Conservation (phyloP, 2,797 vertebrate genomes). For the Neosilurus hyrtlii region DNA sequence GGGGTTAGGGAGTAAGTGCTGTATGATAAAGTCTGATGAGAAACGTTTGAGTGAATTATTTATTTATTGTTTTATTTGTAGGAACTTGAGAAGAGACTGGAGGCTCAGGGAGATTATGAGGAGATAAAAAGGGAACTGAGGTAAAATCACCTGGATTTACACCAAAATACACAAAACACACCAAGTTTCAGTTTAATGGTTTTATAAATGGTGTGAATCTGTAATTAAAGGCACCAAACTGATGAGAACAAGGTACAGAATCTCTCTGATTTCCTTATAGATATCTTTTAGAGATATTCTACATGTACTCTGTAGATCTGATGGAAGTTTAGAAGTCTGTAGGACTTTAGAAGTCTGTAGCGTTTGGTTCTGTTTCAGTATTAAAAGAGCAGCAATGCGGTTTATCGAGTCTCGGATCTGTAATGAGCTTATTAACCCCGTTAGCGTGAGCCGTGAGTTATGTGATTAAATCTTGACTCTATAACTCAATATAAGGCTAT, state of each 20-base stretch:
- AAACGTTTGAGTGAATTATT: background rate
- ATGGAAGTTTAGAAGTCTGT: background rate
- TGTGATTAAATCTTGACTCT: slow-evolving; percentile 47
- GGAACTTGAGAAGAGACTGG: slow-evolving; percentile 89
- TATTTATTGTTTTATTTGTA: slow-evolving; percentile 52
- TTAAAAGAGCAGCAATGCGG: slow-evolving; percentile 21
- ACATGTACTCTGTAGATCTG: background rate
- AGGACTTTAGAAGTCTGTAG: background rate
- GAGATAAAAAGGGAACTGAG: slow-evolving; percentile 86
- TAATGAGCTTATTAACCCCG: slow-evolving; percentile 52
- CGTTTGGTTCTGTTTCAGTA: background rate
- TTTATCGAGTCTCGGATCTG: slow-evolving; percentile 49
- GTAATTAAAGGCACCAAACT: background rate
- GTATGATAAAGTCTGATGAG: background rate
- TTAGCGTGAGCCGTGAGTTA: slow-evolving; percentile 55
- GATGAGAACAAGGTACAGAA: background rate
- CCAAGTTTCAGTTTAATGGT: background rate
- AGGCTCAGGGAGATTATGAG: slow-evolving; percentile 86
- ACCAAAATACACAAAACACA: background rate
- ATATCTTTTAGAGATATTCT: background rate
- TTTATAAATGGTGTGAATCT: background rate
- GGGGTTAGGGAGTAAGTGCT: no score
- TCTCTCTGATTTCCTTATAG: background rate
- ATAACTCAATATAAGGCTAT: slow-evolving; percentile 34
- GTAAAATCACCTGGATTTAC: slow-evolving; percentile 65